phyloP scores from a whole-genome alignment of 2,888 invertebrate species.

The Ormyrus nitidulus region DNA sequence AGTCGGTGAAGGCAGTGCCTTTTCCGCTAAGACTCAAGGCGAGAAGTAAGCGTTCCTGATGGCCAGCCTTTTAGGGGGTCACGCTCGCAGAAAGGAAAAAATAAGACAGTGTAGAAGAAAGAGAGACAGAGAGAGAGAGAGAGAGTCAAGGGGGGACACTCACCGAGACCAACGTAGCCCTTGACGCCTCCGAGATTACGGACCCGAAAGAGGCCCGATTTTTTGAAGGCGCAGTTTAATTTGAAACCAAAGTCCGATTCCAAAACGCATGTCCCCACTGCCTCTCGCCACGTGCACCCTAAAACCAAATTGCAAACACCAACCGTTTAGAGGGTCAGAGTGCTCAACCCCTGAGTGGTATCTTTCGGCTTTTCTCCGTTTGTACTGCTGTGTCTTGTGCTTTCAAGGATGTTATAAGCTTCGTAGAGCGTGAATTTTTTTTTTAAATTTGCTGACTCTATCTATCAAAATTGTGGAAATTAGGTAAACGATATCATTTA shows the following conservation, averaged over 20 bases:
- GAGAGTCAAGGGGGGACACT: slow-evolving; percentile 70
- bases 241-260: slow-evolving; percentile 93
- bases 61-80: too few relatives aligned
- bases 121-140: not conserved
- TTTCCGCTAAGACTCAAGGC: slow-evolving; percentile 19
- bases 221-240: slow-evolving; percentile 94
- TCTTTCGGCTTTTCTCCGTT: not conserved
- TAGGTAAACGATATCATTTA: too few relatives aligned
- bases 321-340: slow-evolving; percentile 19
- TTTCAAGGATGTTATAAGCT: not conserved
- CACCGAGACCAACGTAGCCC: slow-evolving; percentile 93
- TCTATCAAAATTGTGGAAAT: too few relatives aligned
- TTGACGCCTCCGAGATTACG: slow-evolving; percentile 93
- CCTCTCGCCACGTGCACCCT: slow-evolving; percentile 80
- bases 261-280: slow-evolving; percentile 88
- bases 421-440: not conserved
- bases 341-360: not conserved
- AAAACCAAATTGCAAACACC: slow-evolving; percentile 75
- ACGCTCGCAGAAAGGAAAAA: slow-evolving; percentile 1
- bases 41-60: slow-evolving; percentile 3
- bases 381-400: not conserved
- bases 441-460: too few relatives aligned
- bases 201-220: slow-evolving; percentile 92
- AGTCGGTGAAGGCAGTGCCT: not conserved
- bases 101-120: not conserved